Evolutionary conservation across 35 echinoderm and acorn worm species (phyloP), one percentile per base, ranked within the genome.

Genomic region (Lytechinus variegatus): DNA sequence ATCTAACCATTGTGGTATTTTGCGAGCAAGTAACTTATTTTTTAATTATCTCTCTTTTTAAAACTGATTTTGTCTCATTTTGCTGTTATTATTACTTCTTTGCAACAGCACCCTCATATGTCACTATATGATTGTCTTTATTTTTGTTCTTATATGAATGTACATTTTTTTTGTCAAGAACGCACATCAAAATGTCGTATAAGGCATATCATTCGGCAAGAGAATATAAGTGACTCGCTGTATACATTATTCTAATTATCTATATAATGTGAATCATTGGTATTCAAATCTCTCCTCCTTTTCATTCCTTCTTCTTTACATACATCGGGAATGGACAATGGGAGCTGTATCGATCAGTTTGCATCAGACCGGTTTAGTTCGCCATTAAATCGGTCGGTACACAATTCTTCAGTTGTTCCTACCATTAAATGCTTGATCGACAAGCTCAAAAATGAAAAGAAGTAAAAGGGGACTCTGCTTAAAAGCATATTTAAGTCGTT

Each of bases 361-460:
- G 92, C 92, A 93, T 93, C 92, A 54, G 27, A 57, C 13, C n/a
- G 52, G 92, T 93, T 57, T 93, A 56, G 92, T 93, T 93, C 52
- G 28, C 53, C 88, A 54, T 90, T 90, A 90, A 52, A 90, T 52
- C 88, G 88, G 28, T 90, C 11, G 52, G 88, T 21, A 90, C 88
- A 90, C 88, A 90, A 90, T 90, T 90, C 10, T 90, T 90, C 52
- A 12, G 28, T 54, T 52, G 66, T 79, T 21, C 9, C 28, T 29
- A 90, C 88, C 88, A 52, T 90, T 52, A 90, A 90, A 90, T 54
- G 88, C 66, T 79, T 79, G 66, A 79, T 79, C 66, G 66, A 79
- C 66, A 79, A 24, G 66, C 19, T 16, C 19, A 79, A 58, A 79
- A 79, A 24, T 79, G 66, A 79, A 79, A 79, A 79, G 66, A 79